A percentile compares a stretch with the other conserved stretches of the same genome.
Conservation (phyloP, 1,140 invertebrate genomes). For the Tetranychus cinnabarinus region DNA sequence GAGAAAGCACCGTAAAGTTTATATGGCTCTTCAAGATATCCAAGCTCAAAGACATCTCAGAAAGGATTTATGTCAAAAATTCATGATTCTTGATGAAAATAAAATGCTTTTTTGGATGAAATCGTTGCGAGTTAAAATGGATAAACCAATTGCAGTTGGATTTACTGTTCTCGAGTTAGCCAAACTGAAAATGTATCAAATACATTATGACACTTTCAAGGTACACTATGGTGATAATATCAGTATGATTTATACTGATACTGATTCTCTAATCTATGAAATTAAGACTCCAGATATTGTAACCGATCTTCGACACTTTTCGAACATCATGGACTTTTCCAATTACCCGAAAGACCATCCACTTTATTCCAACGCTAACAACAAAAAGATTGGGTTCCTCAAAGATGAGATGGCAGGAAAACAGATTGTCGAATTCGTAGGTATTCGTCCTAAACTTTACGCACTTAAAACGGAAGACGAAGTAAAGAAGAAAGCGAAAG, state of each 20-base stretch:
- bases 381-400: constrained; percentile 3
- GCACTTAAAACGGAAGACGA: background rate
- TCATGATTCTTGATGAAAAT: background rate
- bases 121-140: constrained; percentile 10
- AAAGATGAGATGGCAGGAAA: constrained; percentile 1
- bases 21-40: constrained; percentile 17
- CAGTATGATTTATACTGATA: constrained; percentile 19
- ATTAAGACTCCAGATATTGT: constrained; percentile 22
- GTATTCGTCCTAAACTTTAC: constrained; percentile 4
- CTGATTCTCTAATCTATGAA: constrained; percentile 21
- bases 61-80: constrained; percentile 20
- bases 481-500: constrained; percentile 1
- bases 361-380: background rate
- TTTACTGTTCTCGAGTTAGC: constrained; percentile 14
- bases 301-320: constrained; percentile 17
- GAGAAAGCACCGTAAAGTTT: constrained; percentile 21
- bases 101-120: constrained; percentile 9
- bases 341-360: constrained; percentile 2
- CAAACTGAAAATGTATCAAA: constrained; percentile 16
- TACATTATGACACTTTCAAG: constrained; percentile 16
- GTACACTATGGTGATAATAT: constrained; percentile 9
- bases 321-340: background rate
- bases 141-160: constrained; percentile 17
- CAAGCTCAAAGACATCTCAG: constrained; percentile 18
- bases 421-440: background rate